Base-by-base conservation (phyloP, 2,888 invertebrate species). In the Eupithecia pulchellata region DNA sequence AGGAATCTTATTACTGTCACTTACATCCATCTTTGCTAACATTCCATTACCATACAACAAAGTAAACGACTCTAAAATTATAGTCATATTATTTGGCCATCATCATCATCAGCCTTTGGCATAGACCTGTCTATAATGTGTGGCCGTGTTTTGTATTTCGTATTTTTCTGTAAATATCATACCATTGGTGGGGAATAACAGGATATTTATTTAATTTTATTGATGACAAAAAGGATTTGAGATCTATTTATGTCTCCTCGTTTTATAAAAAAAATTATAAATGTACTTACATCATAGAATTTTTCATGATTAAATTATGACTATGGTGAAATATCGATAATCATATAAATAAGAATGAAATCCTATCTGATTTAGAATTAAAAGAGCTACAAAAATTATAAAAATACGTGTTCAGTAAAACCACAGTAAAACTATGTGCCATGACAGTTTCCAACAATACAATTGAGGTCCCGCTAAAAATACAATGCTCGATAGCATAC, bases 1-100 rank as follows among this genome's bases (percentile, higher is more conserved):
- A 52, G 34, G 62, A 30, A 62, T 62, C 34, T 34, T 34, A 62
- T 62, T 62, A 62, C 62, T 39, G 36, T 62, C 34, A 36, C 11
- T 62, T 30, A 32, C 62, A 62, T 36, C 62, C 62, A 36, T 62
- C 62, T 39, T 42, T 47, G 42, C 39, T 27, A 39, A 17, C 36
- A 32, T 29, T 61, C 32, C 27, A 61, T 61, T 32, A 34, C 32
- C 32, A 63, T 57, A 57, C 13, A 29, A 57, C 29, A 29, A 29
- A 14, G 17, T 27, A 27, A 27, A 57, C 29, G 1, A 29, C 8
- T 57, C 29, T 57, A 57, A 17, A 57, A 6, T 29, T 14, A 29
- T 57, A 57, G 14, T 29, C 17, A 57, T 29, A 27, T 29, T 17
- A 4, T 52, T 25, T 52, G 11, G 13, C 1, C 20, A 47, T 20